Conservation (phyloP, 2,113 vertebrate genomes). For the Trogon melanurus region DNA sequence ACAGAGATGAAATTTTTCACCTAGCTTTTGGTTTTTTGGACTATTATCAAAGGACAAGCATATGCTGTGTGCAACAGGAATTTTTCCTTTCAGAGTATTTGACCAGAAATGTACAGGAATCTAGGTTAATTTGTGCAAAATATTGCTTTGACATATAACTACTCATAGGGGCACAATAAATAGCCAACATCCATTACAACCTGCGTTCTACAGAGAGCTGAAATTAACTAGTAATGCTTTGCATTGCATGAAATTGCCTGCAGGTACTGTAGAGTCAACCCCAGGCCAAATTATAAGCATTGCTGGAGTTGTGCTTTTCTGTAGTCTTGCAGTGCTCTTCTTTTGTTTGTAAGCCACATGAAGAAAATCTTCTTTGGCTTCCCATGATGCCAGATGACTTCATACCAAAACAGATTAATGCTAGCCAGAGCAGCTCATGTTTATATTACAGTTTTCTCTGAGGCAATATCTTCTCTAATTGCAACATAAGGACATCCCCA, state of each 20-base stretch:
- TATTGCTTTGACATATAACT: neutral
- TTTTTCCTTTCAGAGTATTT: neutral
- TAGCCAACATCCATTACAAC: neutral
- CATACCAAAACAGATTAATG: slow-evolving; percentile 49
- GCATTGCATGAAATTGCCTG: neutral
- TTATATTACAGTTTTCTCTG: slow-evolving; percentile 63
- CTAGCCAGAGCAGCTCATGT: slow-evolving; percentile 12
- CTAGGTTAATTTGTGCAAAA: neutral
- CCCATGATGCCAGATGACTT: slow-evolving; percentile 13
- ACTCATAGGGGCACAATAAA: neutral
- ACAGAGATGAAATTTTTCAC: neutral
- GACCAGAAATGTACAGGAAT: neutral
- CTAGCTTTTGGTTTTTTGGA: neutral
- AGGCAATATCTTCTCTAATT: slow-evolving; percentile 57
- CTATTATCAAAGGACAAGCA: neutral
- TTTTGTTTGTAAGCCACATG: slow-evolving; percentile 31
- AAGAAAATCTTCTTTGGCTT: slow-evolving; percentile 44
- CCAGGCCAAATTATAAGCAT: neutral
- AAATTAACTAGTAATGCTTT: neutral
- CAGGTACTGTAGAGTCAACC: neutral
- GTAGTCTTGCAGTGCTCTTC: neutral
- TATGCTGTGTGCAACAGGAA: neutral
- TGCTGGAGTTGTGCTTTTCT: neutral
- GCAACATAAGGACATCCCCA: slow-evolving; percentile 1
- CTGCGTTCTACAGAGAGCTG: neutral